These are phyloP conservation scores for Halesus radiatus DNA, from an alignment of 1,140 invertebrate species.

Conservation along the genomic window DNA sequence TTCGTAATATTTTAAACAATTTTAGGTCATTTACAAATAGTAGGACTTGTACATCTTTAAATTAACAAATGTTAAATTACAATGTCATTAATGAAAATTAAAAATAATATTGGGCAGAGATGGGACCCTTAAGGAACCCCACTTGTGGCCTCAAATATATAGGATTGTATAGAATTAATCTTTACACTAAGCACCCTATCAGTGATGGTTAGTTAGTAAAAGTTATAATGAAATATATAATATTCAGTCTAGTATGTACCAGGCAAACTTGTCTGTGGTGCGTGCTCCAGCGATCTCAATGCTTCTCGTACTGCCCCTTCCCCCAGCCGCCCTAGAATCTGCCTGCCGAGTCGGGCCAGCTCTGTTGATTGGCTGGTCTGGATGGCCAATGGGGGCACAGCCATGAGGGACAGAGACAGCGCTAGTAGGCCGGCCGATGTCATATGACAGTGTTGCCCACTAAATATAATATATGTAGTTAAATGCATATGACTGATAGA, in stretches of 20 bases:
- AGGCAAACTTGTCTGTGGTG: background rate
- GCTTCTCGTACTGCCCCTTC: constrained; percentile 55
- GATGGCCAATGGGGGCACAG: constrained; percentile 60
- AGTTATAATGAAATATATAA: no score
- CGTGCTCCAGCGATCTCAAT: background rate
- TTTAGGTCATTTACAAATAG: no score
- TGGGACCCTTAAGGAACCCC: no score
- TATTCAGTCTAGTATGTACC: background rate
- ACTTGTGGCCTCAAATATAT: no score
- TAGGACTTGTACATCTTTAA: no score
- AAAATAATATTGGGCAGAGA: no score
- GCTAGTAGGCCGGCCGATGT: constrained; percentile 70
- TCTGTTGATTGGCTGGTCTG: constrained; percentile 23
- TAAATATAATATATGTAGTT: constrained; percentile 59
- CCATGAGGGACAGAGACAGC: constrained; percentile 70
- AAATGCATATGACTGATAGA: background rate
- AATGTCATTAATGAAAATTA: no score
- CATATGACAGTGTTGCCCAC: constrained; percentile 69
- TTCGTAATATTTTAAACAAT: no score
- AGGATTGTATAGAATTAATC: no score
- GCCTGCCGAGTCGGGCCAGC: constrained; percentile 40
- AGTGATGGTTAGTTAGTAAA: no score
- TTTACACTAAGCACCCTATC: no score
- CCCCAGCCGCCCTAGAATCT: constrained; percentile 16
- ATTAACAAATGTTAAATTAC: no score